Percentiles rank a stretch among this genome's conserved stretches.
Conservation (phyloP, 2,113 vertebrate species). For the Pygoscelis antarcticus region DNA sequence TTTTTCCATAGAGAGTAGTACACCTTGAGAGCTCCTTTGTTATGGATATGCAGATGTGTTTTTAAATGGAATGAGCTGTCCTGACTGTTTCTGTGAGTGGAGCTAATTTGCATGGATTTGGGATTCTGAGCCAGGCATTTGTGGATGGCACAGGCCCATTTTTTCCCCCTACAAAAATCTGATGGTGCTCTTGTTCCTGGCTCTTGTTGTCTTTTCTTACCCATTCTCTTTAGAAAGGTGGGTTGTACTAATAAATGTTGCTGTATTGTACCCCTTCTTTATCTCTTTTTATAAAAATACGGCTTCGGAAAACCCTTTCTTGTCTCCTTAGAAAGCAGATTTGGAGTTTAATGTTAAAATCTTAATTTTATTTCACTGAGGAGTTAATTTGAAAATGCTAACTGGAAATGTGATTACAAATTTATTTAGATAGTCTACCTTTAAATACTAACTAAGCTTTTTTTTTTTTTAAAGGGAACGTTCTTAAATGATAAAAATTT, state of each 20-base stretch:
- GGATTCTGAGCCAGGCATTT: neutral
- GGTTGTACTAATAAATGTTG: neutral
- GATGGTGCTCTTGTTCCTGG: neutral
- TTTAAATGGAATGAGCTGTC: neutral
- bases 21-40: neutral
- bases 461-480: neutral
- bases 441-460: neutral
- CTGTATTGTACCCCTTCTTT: neutral
- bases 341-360: neutral
- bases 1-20: neutral
- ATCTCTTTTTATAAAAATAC: neutral
- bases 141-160: neutral
- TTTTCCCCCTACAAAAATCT: neutral
- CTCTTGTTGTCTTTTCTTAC: neutral
- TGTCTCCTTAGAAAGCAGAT: neutral
- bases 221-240: neutral
- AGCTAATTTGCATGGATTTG: neutral
- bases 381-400: neutral
- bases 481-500: neutral
- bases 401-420: neutral
- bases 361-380: neutral
- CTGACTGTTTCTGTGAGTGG: neutral
- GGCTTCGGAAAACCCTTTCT: neutral
- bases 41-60: neutral
- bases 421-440: neutral